Conservation (phyloP, 2,888 invertebrate genomes). For the Microctonus brassicae region DNA sequence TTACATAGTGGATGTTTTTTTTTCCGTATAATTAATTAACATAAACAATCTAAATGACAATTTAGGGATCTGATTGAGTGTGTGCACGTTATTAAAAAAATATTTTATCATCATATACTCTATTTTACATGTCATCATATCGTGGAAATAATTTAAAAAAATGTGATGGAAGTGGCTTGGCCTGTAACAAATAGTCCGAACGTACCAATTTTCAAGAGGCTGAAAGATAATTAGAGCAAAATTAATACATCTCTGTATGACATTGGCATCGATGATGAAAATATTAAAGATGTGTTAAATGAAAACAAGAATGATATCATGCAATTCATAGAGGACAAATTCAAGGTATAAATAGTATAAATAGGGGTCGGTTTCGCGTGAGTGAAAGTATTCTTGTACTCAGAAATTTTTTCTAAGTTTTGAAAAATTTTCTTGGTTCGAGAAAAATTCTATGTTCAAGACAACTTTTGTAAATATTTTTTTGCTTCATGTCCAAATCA, state of each 20-base stretch:
- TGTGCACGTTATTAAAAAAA: slow-evolving; percentile 6
- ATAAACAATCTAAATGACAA: background rate
- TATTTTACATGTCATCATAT: slow-evolving; percentile 16
- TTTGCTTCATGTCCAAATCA: no score
- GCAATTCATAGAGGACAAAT: no score
- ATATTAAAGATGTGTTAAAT: background rate
- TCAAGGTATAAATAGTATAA: no score
- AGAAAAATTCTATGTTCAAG: slow-evolving; percentile 21
- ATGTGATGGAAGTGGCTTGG: background rate
- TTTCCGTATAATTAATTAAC: background rate
- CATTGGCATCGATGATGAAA: background rate
- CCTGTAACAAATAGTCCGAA: background rate
- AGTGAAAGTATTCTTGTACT: background rate
- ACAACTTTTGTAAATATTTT: no score
- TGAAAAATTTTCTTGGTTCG: no score
- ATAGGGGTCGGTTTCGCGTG: background rate
- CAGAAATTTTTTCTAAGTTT: background rate
- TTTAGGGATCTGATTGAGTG: background rate
- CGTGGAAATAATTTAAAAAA: background rate
- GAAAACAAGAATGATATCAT: background rate
- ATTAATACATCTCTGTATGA: background rate
- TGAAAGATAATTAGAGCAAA: background rate
- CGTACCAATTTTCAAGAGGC: background rate
- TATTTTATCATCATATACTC: background rate
- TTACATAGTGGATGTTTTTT: background rate